Evolutionary conservation across 2,113 vertebrate species (phyloP), one percentile per base, ranked within the genome.

Genomic region (Poeciliopsis turrubarensis): DNA sequence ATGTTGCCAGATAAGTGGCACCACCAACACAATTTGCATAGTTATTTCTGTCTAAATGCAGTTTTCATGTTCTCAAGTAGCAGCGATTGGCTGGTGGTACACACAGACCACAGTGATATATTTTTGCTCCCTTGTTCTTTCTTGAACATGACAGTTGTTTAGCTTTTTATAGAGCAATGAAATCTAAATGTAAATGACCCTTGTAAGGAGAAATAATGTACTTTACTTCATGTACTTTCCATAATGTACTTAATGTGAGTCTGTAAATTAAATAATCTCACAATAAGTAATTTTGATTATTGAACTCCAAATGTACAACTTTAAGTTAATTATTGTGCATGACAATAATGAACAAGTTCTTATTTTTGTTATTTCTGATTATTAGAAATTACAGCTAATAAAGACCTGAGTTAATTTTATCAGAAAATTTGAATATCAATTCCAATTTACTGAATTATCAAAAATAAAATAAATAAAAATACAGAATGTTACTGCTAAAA

Each of bases 61-160:
- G 61, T 61, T 73, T 80, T 31, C 78, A 91, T 86, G 82, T 87
- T 73, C 39, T 75, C 72, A 77, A 66, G 73, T 70, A 77, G 84
- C 77, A 73, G 77, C n/a, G 70, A 80, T 79, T 39, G 65, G 65
- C 60, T 61, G 69, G 32, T 81, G 88, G 78, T 82, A 77, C 81
- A 31, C 37, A 47, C 68, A 79, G 77, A 78, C 76, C 73, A 81
- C 32, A 27, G 77, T 73, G 74, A 77, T 80, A 84, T 79, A 75
- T 30, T 14, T 11, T 67, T 60, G 73, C 73, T 79, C 70, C 65
- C 70, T 66, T 73, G 41, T 10, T 75, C 63, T 64, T 77, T 78
- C 54, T 79, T 81, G 29, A 74, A 67, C 41, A 57, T 57, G 22
- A 57, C 6, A 57, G 51, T 25, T 54, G 39, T 41, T 15, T 41